Evolutionary conservation across 2,797 vertebrate genomes (phyloP), one percentile per base, ranked within the genome.

Genomic region (Ctenopoma kingsleyae): DNA sequence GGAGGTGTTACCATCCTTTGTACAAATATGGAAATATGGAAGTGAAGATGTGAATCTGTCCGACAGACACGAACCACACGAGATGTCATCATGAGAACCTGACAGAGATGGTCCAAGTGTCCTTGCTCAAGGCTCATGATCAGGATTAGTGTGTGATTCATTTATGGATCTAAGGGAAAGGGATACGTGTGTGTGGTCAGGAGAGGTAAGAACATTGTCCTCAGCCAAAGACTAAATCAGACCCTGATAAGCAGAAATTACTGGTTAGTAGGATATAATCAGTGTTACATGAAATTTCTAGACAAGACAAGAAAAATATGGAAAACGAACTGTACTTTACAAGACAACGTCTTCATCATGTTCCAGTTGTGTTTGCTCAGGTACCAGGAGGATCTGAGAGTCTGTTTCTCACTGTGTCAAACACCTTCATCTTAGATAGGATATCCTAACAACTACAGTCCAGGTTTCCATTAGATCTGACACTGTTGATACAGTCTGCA

Each of bases 11-110:
- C 40, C 59, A 19, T 20, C 30, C 12, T 53, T 9, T 72, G 71
- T 15, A 46, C 80, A 53, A 54, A 81, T 2, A 78, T 75, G 84
- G 84, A 69, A 52, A 56, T 49, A 50, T 64, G 59, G 63, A 69
- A n/a, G 20, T 30, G 46, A 55, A 53, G 54, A 35, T 51, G 16
- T 59, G 22, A 32, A 19, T 27, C 12, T 22, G 46, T 68, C 55
- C 15, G 22, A 38, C 9, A 8, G 10, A 57, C 19, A n/a, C 4
- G 19, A 58, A 70, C 17, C 19, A 53, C 32, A 15, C 13, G 19
- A 49, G 2, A 0, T 17, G 13, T 54, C 48, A 22, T 55, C 0
- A 20, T 6, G 32, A 67, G 12, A 40, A 12, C 12, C 7, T 10
- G 41, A 30, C 1, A 12, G 5, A 47, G 38, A 36, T 5, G 56